Percentiles rank a stretch among this genome's conserved stretches.
phyloP scores from a whole-genome alignment of 1,140 invertebrate genomes.

The Drosophila oshimai region DNA sequence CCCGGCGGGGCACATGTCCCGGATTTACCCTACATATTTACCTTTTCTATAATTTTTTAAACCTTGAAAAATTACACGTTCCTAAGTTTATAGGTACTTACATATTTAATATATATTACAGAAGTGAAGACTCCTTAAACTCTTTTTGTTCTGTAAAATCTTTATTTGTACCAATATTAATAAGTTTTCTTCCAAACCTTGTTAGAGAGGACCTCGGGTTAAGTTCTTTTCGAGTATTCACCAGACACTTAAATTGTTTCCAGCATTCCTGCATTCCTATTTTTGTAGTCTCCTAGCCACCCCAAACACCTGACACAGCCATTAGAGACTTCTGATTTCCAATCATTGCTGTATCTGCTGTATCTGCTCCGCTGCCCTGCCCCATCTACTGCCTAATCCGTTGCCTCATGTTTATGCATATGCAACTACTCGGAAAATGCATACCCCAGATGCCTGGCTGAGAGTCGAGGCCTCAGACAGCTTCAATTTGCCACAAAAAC shows the following conservation, averaged over 20 bases:
- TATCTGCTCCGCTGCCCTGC: not conserved
- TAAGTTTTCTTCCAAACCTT: too few species aligned
- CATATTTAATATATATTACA: too few species aligned
- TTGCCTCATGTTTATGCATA: constrained; percentile 46
- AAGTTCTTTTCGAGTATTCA: too few species aligned
- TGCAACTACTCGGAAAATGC: constrained; percentile 58
- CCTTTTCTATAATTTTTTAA: too few species aligned
- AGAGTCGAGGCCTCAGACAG: constrained; percentile 42
- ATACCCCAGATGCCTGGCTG: constrained; percentile 31
- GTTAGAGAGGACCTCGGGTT: too few species aligned
- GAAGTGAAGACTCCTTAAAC: too few species aligned
- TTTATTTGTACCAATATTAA: too few species aligned
- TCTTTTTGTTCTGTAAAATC: too few species aligned
- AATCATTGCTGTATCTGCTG: constrained; percentile 25
- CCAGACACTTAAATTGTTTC: not conserved
- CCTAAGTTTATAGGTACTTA: too few species aligned
- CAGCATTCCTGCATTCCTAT: not conserved
- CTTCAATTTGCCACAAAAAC: constrained; percentile 80
- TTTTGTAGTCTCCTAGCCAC: not conserved
- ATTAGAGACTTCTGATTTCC: constrained; percentile 36
- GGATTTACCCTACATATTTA: too few species aligned
- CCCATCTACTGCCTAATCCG: constrained; percentile 46
- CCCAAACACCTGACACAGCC: constrained; percentile 1
- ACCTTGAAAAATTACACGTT: too few species aligned
- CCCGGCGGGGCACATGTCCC: too few species aligned